A percentile compares a stretch with the other conserved stretches of the same genome.
Evolutionary conservation across 64 coral and sea anemone genomes (phyloP).

Genomic region (Anthopleura sola): DNA sequence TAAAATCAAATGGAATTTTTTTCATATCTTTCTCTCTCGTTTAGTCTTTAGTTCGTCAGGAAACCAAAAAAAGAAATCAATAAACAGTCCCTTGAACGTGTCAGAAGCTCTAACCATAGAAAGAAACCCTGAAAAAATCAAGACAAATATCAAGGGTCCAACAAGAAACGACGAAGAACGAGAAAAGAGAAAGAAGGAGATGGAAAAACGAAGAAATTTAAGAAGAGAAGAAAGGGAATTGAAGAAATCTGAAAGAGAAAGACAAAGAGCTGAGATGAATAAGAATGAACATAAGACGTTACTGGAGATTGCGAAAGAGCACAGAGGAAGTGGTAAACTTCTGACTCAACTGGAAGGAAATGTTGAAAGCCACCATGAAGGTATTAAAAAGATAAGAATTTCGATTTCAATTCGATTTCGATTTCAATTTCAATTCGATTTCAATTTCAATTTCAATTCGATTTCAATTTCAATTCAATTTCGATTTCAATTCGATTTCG

Average conservation of each 20-base stretch:
- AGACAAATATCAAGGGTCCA: background rate
- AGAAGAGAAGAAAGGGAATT: conserved; percentile 74
- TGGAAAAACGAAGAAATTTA: conserved; percentile 71
- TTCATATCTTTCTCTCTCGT: background rate
- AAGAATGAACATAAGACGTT: conserved; percentile 12
- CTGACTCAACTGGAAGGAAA: background rate
- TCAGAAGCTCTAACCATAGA: conserved; percentile 3
- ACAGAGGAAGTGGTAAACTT: background rate
- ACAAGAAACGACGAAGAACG: conserved; percentile 19
- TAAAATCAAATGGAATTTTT: conserved; percentile 12
- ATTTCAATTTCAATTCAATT: no score
- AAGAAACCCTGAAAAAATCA: background rate
- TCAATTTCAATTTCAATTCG: no score
- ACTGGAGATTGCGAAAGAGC: conserved; percentile 12
- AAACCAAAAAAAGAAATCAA: conserved; percentile 29
- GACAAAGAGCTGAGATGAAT: conserved; percentile 9
- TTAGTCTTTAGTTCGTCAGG: background rate
- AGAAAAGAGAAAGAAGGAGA: conserved; percentile 54
- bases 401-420: no score
- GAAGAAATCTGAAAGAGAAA: conserved; percentile 54
- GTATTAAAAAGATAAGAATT: no score
- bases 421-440: no score
- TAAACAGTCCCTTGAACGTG: background rate
- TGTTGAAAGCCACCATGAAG: background rate
- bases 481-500: no score